These are phyloP conservation scores for Chascanopsetta lugubris DNA, from an alignment of 2,113 vertebrate genomes.

Conservation along the genomic window DNA sequence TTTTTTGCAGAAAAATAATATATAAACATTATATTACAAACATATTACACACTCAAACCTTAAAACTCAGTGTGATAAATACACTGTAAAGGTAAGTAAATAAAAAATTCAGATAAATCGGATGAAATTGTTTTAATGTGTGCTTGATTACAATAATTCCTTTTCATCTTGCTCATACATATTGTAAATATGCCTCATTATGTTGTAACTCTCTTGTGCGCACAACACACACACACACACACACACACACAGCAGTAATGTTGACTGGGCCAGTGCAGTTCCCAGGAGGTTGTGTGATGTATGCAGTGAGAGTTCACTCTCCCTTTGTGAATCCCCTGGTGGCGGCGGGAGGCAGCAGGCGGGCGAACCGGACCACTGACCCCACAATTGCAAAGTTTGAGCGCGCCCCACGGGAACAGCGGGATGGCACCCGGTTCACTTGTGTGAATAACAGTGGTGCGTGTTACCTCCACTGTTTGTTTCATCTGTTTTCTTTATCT, in stretches of 20 bases:
- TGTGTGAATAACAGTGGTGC: constrained; percentile 21
- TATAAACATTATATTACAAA: neutral
- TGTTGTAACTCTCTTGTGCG: neutral
- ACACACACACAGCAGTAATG: constrained; percentile 8
- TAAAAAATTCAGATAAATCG: neutral
- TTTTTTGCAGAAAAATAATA: too few relatives aligned
- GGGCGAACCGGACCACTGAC: constrained; percentile 36
- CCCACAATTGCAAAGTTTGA: constrained; percentile 38
- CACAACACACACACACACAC: neutral
- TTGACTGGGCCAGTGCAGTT: constrained; percentile 32
- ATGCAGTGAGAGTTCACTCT: constrained; percentile 26
- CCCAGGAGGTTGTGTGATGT: constrained; percentile 47
- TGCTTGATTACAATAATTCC: constrained; percentile 13
- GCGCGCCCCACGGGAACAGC: neutral
- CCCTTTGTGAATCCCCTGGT: constrained; percentile 30
- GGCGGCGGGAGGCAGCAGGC: constrained; percentile 8
- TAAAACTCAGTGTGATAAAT: neutral
- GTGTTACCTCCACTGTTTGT: constrained; percentile 34
- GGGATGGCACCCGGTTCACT: neutral
- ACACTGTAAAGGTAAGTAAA: neutral
- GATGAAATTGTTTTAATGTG: constrained; percentile 3
- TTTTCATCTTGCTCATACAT: constrained; percentile 26
- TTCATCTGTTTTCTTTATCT: constrained; percentile 38
- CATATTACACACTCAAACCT: neutral
- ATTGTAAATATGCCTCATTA: neutral